Evolutionary conservation across 2,888 invertebrate genomes (phyloP).

Genomic region (Brachyopa scutellaris): DNA sequence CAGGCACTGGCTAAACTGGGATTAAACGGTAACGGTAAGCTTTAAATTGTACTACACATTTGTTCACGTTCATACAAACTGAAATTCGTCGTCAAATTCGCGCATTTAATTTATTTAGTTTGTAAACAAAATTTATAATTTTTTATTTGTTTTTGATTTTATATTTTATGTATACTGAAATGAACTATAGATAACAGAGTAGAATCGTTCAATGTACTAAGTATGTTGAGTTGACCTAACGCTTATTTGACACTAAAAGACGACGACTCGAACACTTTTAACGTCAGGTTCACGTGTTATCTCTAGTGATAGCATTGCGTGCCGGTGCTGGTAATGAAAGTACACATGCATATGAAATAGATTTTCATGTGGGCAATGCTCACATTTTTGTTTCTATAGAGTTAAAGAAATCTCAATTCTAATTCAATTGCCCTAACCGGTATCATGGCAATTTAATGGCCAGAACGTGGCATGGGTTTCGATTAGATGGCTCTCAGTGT

Average conservation of each 20-base stretch:
- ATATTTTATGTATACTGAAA: constrained; percentile 27
- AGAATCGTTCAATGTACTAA: background rate
- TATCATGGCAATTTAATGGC: too few relatives aligned
- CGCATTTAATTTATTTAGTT: constrained; percentile 39
- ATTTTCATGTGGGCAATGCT: too few relatives aligned
- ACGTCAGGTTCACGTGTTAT: background rate
- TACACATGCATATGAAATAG: too few relatives aligned
- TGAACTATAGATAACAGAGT: constrained; percentile 37
- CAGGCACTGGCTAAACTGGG: constrained; percentile 95
- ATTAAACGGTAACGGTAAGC: constrained; percentile 85
- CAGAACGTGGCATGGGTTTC: too few relatives aligned
- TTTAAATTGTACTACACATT: constrained; percentile 1
- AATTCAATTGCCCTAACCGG: too few relatives aligned
- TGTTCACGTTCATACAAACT: constrained; percentile 16
- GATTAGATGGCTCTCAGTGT: too few relatives aligned
- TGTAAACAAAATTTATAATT: constrained; percentile 38
- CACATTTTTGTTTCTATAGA: too few relatives aligned
- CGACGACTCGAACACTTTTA: background rate
- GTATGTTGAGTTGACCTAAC: background rate
- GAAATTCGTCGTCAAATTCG: constrained; percentile 8
- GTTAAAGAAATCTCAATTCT: too few relatives aligned
- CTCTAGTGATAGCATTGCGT: background rate
- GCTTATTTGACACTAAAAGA: background rate
- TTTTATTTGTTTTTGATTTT: constrained; percentile 32
- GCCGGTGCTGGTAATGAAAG: background rate